A percentile compares a stretch with the other conserved stretches of the same genome.
Conservation (phyloP, 2,113 vertebrate genomes). For the Barbus barbus region DNA sequence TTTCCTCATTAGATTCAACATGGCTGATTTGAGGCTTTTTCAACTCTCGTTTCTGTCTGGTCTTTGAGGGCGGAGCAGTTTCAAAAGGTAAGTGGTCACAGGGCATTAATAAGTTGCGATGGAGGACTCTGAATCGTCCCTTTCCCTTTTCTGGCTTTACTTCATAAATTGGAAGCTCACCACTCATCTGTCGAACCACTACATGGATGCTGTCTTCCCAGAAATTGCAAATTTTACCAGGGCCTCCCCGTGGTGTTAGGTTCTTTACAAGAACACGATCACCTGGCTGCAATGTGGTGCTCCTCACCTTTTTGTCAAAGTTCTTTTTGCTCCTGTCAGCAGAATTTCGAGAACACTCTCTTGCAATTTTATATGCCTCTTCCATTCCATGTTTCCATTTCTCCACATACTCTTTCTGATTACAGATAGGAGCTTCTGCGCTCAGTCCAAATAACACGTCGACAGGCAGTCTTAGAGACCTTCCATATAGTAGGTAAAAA, state of each 20-base stretch:
- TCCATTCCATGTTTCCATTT: background rate
- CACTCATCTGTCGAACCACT: background rate
- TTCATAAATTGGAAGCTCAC: conserved; percentile 29
- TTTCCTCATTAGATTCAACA: too few relatives aligned
- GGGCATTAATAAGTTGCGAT: background rate
- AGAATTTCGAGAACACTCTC: background rate
- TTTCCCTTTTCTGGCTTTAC: conserved; percentile 27
- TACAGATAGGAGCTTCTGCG: background rate
- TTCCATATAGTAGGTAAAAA: background rate
- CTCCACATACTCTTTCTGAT: background rate
- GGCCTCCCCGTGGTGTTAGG: background rate
- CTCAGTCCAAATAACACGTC: background rate
- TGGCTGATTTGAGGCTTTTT: too few relatives aligned
- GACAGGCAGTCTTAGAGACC: background rate
- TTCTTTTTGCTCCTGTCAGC: background rate
- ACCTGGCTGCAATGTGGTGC: background rate
- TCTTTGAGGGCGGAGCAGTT: background rate
- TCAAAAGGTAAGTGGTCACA: background rate
- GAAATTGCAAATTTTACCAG: background rate
- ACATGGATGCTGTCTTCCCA: conserved; percentile 44
- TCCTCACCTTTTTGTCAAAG: background rate
- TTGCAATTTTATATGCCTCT: background rate
- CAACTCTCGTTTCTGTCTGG: too few relatives aligned
- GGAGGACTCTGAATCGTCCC: background rate
- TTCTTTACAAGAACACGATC: too few relatives aligned